Evolutionary conservation across 2,888 invertebrate genomes (phyloP).

Genomic region (Nemapogon koenigi): DNA sequence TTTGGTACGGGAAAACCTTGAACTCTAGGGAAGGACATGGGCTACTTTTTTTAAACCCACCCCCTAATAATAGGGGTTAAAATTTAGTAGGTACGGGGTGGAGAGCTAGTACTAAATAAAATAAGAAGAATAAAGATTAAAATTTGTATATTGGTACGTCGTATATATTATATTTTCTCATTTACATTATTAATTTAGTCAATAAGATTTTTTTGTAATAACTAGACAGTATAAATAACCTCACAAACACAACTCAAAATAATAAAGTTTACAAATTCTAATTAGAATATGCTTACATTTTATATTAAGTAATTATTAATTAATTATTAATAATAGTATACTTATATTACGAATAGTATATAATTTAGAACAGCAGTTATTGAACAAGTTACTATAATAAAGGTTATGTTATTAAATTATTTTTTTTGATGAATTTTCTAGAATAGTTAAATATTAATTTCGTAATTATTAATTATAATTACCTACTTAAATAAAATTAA

Average conservation of each 20-base stretch:
- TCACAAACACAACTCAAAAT: slow-evolving; percentile 47
- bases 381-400: slow-evolving; percentile 57
- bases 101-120: too few species aligned
- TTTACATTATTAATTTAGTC: slow-evolving; percentile 50
- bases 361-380: too few species aligned
- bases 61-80: too few species aligned
- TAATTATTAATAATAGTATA: slow-evolving; percentile 10
- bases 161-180: slow-evolving; percentile 58
- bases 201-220: slow-evolving; percentile 53
- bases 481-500: too few species aligned
- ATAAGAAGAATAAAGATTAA: slow-evolving; percentile 45
- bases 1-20: too few species aligned
- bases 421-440: too few species aligned
- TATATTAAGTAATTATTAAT: not conserved
- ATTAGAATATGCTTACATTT: slow-evolving; percentile 32
- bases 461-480: too few species aligned
- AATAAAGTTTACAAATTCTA: slow-evolving; percentile 43
- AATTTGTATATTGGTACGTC: slow-evolving; percentile 66
- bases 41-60: too few species aligned
- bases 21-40: too few species aligned
- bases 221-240: slow-evolving; percentile 43
- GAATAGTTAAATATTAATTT: too few species aligned
- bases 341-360: slow-evolving; percentile 1
- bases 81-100: too few species aligned
- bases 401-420: too few species aligned